Conservation (phyloP, 2,888 invertebrate species). For the Toxonevra muliebris region DNA sequence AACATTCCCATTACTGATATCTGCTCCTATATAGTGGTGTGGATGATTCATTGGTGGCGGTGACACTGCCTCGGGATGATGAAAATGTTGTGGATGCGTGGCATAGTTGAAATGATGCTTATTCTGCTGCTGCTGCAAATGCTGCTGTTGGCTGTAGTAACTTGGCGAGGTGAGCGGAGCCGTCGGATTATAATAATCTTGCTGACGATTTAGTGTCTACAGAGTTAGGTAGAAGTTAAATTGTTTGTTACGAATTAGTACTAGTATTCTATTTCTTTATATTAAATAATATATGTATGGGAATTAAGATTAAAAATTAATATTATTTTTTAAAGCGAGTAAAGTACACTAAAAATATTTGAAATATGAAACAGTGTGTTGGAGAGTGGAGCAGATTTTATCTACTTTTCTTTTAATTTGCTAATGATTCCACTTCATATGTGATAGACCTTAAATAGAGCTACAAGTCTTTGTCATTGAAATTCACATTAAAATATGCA, state of each 20-base stretch:
- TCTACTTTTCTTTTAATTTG: too few relatives aligned
- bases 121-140: conserved; percentile 39
- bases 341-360: too few relatives aligned
- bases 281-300: neutral
- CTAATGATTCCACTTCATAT: too few relatives aligned
- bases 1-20: conserved; percentile 50
- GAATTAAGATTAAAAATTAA: neutral
- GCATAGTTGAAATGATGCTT: conserved; percentile 57
- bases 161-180: conserved; percentile 61
- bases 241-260: conserved; percentile 29
- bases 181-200: conserved; percentile 47
- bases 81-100: conserved; percentile 61
- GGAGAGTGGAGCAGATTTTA: too few relatives aligned
- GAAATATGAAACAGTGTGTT: too few relatives aligned
- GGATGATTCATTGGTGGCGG: conserved; percentile 53
- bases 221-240: conserved; percentile 22
- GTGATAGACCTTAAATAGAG: too few relatives aligned
- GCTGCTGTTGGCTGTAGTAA: conserved; percentile 52
- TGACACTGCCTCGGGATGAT: conserved; percentile 63
- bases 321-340: too few relatives aligned
- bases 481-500: too few relatives aligned
- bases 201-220: conserved; percentile 61
- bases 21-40: conserved; percentile 52
- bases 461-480: too few relatives aligned
- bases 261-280: neutral